Conservation (phyloP, 2,113 vertebrate species). For the Brachyhypopomus gauderio region DNA sequence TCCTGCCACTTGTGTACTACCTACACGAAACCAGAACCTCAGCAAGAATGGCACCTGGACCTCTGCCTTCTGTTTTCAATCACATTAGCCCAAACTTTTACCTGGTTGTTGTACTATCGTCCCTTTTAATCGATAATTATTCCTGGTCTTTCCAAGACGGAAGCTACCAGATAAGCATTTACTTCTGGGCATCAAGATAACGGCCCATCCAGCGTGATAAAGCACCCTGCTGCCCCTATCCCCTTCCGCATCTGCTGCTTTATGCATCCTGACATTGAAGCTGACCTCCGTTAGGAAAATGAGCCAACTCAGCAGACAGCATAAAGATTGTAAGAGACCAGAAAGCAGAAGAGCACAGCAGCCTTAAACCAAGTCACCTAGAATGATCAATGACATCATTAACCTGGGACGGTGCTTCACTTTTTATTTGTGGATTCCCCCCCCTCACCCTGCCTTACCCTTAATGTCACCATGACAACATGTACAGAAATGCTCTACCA, state of each 20-base stretch:
- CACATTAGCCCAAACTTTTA: slow-evolving; percentile 15
- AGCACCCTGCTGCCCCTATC: slow-evolving; percentile 13
- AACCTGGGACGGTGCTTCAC: slow-evolving; percentile 58
- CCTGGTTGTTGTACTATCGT: slow-evolving; percentile 16
- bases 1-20: slow-evolving; percentile 38
- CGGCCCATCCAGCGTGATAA: slow-evolving; percentile 24
- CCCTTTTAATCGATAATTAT: slow-evolving; percentile 36
- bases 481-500: slow-evolving; percentile 8
- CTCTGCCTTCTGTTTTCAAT: not conserved
- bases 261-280: slow-evolving; percentile 36
- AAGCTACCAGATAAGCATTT: slow-evolving; percentile 24
- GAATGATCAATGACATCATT: slow-evolving; percentile 77
- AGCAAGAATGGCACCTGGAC: not conserved
- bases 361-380: slow-evolving; percentile 43
- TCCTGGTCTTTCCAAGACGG: slow-evolving; percentile 9
- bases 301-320: slow-evolving; percentile 40
- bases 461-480: slow-evolving; percentile 53
- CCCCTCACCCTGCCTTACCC: slow-evolving; percentile 45
- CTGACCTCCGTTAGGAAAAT: slow-evolving; percentile 41
- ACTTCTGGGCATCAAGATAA: slow-evolving; percentile 38
- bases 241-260: slow-evolving; percentile 32
- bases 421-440: slow-evolving; percentile 27
- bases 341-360: slow-evolving; percentile 11
- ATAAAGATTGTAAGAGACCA: slow-evolving; percentile 20
- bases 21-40: slow-evolving; percentile 27